Evolutionary conservation across 2,797 vertebrate species (phyloP).

Genomic region (Lepidocolaptes lacrymiger): DNA sequence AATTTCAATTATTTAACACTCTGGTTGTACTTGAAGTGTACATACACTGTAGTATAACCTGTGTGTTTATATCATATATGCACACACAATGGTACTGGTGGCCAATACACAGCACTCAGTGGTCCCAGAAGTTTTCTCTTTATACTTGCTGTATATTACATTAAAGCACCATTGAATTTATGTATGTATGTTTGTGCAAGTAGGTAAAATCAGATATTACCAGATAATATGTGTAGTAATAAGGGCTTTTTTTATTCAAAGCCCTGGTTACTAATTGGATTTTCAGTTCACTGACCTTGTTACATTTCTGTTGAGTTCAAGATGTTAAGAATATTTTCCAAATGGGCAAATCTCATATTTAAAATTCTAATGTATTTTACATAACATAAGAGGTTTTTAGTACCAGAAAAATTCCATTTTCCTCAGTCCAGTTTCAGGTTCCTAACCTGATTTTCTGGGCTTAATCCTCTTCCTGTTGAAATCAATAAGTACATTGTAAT

Average conservation of each 20-base stretch:
- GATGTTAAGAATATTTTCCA: conserved; percentile 63
- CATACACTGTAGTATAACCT: rapidly evolving
- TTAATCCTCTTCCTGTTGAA: conserved; percentile 94
- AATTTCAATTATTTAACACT: not conserved
- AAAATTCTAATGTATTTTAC: conserved; percentile 79
- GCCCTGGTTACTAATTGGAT: not conserved
- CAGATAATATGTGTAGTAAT: not conserved
- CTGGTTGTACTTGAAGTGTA: not conserved
- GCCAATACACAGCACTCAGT: not conserved
- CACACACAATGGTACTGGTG: not conserved
- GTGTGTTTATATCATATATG: rapidly evolving
- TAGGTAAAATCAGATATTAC: not conserved
- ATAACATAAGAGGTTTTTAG: conserved; percentile 85
- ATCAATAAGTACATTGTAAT: conserved; percentile 91
- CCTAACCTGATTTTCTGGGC: conserved; percentile 86
- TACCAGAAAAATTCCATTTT: conserved; percentile 86
- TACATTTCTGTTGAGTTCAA: not conserved
- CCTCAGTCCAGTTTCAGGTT: conserved; percentile 84
- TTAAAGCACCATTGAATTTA: not conserved
- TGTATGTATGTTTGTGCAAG: not conserved
- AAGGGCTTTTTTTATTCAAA: not conserved
- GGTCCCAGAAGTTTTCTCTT: not conserved
- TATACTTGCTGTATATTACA: not conserved
- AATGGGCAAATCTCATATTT: conserved; percentile 58
- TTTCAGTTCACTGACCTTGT: conserved; percentile 38